Evolutionary conservation across 2,113 vertebrate species (phyloP).

Genomic region (Hypanus sabinus): DNA sequence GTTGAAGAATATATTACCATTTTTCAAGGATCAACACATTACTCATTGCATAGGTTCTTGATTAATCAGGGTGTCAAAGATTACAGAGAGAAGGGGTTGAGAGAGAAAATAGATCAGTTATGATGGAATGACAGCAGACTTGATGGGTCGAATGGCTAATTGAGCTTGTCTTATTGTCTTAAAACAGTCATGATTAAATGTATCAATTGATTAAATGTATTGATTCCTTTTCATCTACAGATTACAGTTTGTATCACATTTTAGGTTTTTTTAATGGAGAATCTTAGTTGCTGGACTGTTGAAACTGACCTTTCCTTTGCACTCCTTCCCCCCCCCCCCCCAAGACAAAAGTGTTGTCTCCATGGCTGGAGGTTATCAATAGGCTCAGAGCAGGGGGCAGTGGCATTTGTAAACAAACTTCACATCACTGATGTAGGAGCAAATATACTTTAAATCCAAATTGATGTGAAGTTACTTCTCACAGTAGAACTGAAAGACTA

Average conservation of each 20-base stretch:
- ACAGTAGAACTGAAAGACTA: not conserved
- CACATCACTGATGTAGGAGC: not conserved
- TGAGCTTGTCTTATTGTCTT: too few relatives aligned
- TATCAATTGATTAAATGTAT: not conserved
- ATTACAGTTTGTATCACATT: not conserved
- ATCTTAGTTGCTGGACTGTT: not conserved
- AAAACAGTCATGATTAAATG: not conserved
- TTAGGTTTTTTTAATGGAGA: not conserved
- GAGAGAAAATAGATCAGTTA: too few relatives aligned
- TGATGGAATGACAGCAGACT: too few relatives aligned
- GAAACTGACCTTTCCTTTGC: not conserved
- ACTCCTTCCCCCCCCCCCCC: not conserved
- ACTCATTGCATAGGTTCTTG: not conserved
- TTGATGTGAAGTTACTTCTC: not conserved
- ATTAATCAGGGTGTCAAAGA: too few relatives aligned
- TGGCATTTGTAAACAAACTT: not conserved
- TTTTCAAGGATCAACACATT: not conserved
- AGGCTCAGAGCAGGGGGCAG: constrained; percentile 20
- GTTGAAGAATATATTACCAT: not conserved
- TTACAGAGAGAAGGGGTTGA: too few relatives aligned
- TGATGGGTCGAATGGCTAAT: too few relatives aligned
- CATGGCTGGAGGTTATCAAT: not conserved
- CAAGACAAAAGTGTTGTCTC: not conserved
- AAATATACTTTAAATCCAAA: constrained; percentile 13
- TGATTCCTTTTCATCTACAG: not conserved